These are phyloP conservation scores for Drosophila kambysellisi DNA, from an alignment of 2,888 invertebrate species.

Conservation along the genomic window DNA sequence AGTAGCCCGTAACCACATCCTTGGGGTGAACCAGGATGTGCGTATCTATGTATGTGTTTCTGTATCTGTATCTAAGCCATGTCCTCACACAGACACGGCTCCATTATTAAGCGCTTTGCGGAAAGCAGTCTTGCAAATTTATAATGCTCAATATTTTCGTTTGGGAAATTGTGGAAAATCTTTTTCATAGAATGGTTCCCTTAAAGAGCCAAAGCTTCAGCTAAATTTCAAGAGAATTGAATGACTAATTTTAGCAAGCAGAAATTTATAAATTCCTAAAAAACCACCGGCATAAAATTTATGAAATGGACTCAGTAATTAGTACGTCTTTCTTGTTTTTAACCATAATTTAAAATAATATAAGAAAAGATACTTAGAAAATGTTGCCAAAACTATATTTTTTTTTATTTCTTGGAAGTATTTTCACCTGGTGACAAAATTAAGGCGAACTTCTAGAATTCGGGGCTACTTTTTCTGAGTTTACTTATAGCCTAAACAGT, in stretches of 20 bases:
- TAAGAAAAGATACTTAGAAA: not conserved
- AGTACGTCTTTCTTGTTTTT: not conserved
- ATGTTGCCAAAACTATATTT: too few species aligned
- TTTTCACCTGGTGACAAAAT: too few species aligned
- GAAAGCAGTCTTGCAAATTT: slow-evolving; percentile 16
- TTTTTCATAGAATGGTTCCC: not conserved
- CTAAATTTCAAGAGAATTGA: not conserved
- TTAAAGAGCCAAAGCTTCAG: not conserved
- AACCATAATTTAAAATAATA: not conserved
- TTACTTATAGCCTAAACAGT: too few species aligned
- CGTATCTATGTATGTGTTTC: slow-evolving; percentile 26
- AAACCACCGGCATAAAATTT: not conserved
- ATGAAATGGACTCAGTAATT: not conserved
- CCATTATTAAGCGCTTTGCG: slow-evolving; percentile 22
- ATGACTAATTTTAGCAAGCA: not conserved
- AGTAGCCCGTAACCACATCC: slow-evolving; percentile 59
- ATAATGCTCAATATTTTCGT: slow-evolving; percentile 2
- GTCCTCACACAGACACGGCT: slow-evolving; percentile 25
- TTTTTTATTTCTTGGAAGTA: too few species aligned
- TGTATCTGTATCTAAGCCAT: slow-evolving; percentile 34
- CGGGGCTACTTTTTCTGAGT: too few species aligned
- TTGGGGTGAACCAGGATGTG: slow-evolving; percentile 15
- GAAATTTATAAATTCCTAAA: not conserved
- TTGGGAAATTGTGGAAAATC: not conserved
- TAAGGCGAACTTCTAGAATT: too few species aligned